Conservation (phyloP, 2,888 invertebrate species). For the Cheilosia urbana region DNA sequence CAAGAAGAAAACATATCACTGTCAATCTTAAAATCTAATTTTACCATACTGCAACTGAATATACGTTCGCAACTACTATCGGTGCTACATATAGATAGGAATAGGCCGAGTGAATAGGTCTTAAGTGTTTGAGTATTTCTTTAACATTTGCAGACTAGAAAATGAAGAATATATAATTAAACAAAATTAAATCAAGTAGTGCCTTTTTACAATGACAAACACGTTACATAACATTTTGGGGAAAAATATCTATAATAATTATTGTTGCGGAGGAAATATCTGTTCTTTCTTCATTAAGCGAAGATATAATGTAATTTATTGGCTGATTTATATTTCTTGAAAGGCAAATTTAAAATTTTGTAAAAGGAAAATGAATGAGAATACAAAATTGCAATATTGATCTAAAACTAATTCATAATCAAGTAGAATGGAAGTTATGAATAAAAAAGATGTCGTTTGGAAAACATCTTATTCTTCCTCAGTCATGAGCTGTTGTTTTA, state of each 20-base stretch:
- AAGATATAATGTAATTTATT: neutral
- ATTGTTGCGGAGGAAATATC: constrained; percentile 15
- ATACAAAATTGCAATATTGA: neutral
- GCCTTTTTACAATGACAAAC: constrained; percentile 57
- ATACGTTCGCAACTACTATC: constrained; percentile 16
- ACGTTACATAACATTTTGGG: constrained; percentile 8
- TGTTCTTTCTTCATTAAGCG: constrained; percentile 19
- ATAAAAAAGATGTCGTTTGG: neutral
- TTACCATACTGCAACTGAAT: constrained; percentile 10
- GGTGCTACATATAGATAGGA: constrained; percentile 47
- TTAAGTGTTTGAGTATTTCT: constrained; percentile 10
- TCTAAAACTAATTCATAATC: neutral
- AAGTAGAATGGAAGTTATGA: neutral
- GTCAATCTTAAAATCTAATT: constrained; percentile 18
- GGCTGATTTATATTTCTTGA: constrained; percentile 12
- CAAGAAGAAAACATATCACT: constrained; percentile 36
- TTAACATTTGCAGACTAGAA: constrained; percentile 13
- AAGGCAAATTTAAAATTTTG: neutral
- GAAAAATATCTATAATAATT: constrained; percentile 2
- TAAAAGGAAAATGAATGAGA: constrained; percentile 11
- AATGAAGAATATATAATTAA: constrained; percentile 18
- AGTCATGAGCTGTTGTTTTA: neutral
- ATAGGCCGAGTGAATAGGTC: no score
- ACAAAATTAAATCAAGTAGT: constrained; percentile 47
- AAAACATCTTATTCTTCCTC: neutral